Base-by-base conservation (phyloP, 2,888 invertebrate species). In the Patella caerulea region DNA sequence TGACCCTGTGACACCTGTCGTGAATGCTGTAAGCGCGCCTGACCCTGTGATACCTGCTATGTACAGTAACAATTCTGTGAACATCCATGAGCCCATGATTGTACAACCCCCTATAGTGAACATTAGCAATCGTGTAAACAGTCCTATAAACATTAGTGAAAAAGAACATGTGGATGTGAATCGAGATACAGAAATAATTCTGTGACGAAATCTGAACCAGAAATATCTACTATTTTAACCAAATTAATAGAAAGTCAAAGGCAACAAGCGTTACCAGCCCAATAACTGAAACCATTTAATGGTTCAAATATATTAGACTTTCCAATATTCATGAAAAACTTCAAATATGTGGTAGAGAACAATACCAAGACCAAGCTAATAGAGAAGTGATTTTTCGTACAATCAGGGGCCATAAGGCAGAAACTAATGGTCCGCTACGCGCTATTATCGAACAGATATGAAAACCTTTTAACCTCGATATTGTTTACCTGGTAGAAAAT, bases 301-400 rank as follows among this genome's bases (percentile, higher is more conserved):
- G 59, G 19, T n/a, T 17, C n/a, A n/a, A 59, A 59, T 19, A 59
- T 59, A n/a, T 59, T 59, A 2, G 19, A 59, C 59, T 59, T n/a
- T 19, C 59, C 59, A 59, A 59, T 59, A 59, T 59, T 59, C 59
- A 59, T n/a, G 19, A 59, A 17, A 17, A 59, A 59, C 59, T 59
- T 59, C 12, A 59, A 59, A 59, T 59, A 59, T 59, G 59, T 59
- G 19, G 59, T 59, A 19, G 59, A 59, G 19, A 19, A 59, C 12
- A 59, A 59, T n/a, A 59, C 59, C 29, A 29, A 29, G 29, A 29
- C 29, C 29, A 29, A 29, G 29, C 29, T 29, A 29, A 29, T 29
- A 29, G 29, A 29, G 2, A 29, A 29, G 29, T 29, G 29, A 29
- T 29, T 29, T 29, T 29, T 29, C 29, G 29, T 29, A 29, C 29